phyloP scores from a whole-genome alignment of 1,140 invertebrate genomes.

The Brachionus asplanchnoidis region DNA sequence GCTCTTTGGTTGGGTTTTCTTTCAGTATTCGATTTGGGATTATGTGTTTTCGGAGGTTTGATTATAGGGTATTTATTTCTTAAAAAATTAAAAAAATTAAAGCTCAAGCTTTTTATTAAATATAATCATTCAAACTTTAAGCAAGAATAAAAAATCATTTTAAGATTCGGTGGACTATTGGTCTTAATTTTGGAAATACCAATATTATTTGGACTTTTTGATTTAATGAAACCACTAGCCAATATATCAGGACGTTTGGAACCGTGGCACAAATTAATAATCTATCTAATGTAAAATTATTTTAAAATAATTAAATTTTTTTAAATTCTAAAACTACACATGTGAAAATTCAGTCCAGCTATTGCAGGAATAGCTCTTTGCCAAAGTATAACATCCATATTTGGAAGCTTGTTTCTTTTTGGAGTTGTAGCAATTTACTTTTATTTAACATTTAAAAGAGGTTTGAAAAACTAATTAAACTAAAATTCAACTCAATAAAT shows the following conservation, averaged over 20 bases:
- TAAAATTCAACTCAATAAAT: not conserved
- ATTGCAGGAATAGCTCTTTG: not conserved
- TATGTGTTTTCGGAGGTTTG: not conserved
- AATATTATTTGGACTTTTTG: not conserved
- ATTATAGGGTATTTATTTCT: not conserved
- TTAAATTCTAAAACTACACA: not conserved
- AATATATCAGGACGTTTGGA: not conserved
- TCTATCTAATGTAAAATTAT: constrained; percentile 11
- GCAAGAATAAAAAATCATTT: not conserved
- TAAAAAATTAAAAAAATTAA: not conserved
- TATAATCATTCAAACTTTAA: not conserved
- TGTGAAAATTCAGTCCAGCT: not conserved
- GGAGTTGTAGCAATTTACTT: not conserved
- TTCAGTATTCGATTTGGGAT: not conserved
- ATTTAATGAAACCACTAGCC: not conserved
- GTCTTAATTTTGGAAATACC: not conserved
- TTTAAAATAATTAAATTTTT: not conserved
- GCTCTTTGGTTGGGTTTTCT: not conserved
- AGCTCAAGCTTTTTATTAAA: not conserved
- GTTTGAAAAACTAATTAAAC: not conserved
- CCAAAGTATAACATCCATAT: not conserved
- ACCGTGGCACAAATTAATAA: not conserved
- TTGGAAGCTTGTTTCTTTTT: not conserved
- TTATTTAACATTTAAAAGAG: constrained; percentile 9
- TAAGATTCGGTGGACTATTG: not conserved